Conservation (phyloP, 1,140 invertebrate genomes). For the Artemia franciscana region DNA sequence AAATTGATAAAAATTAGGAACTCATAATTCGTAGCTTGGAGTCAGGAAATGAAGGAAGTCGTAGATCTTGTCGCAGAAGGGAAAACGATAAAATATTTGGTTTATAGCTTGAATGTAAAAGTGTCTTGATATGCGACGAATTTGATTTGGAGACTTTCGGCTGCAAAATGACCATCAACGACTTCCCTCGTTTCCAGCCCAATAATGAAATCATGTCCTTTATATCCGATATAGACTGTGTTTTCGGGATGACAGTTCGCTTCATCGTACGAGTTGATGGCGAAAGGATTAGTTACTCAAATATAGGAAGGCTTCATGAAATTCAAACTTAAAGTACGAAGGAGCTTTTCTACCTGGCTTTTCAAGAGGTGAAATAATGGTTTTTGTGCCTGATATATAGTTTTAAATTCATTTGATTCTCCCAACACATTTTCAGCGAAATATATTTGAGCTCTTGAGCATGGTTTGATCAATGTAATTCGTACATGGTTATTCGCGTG, state of each 20-base stretch:
- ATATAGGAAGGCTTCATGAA: constrained; percentile 10
- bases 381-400: constrained; percentile 17
- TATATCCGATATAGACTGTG: not conserved
- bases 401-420: constrained; percentile 16
- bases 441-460: not conserved
- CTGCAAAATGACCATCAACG: not conserved
- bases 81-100: not conserved
- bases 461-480: not conserved
- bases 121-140: not conserved
- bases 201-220: not conserved
- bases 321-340: constrained; percentile 10
- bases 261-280: not conserved
- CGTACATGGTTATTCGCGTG: not conserved
- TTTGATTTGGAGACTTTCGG: not conserved
- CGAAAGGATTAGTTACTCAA: not conserved
- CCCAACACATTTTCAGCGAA: constrained; percentile 1
- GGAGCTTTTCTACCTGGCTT: constrained; percentile 11
- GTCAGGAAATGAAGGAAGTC: too few relatives aligned
- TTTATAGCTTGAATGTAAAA: not conserved
- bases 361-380: constrained; percentile 15
- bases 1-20: not conserved
- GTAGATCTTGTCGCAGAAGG: not conserved
- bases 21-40: not conserved
- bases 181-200: not conserved
- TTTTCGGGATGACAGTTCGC: not conserved